Evolutionary conservation across 1,140 invertebrate genomes (phyloP).

Genomic region (Cyclargus thomasi): DNA sequence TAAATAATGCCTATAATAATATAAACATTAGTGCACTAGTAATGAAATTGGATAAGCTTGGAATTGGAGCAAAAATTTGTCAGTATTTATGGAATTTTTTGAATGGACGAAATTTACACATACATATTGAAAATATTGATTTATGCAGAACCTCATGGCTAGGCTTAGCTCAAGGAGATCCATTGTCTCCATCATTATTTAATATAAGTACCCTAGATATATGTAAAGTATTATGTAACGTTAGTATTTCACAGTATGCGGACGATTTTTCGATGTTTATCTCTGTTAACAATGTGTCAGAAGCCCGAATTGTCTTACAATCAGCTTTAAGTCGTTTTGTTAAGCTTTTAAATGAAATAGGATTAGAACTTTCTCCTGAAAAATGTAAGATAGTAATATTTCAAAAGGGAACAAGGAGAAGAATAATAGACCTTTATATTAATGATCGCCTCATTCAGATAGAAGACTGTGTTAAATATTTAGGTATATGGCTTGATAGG

Average conservation of each 20-base stretch:
- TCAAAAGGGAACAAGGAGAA: constrained; percentile 19
- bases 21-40: neutral
- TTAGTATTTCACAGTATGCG: constrained; percentile 28
- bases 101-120: neutral
- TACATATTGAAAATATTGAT: neutral
- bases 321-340: constrained; percentile 22
- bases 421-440: constrained; percentile 18
- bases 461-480: constrained; percentile 25
- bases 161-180: constrained; percentile 30
- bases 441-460: constrained; percentile 18
- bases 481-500: constrained; percentile 28
- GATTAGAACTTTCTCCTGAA: constrained; percentile 22
- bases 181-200: constrained; percentile 32
- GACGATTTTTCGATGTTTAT: constrained; percentile 29
- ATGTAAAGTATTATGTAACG: constrained; percentile 17
- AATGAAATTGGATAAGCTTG: neutral
- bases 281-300: constrained; percentile 15
- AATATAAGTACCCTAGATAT: constrained; percentile 28
- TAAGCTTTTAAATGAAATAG: constrained; percentile 15
- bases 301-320: constrained; percentile 17
- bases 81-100: neutral
- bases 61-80: neutral
- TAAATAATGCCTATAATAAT: neutral
- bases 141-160: constrained; percentile 1
- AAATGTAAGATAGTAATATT: constrained; percentile 33